Evolutionary conservation across 2,113 vertebrate species (phyloP).

Genomic region (Sapayoa aenigma): DNA sequence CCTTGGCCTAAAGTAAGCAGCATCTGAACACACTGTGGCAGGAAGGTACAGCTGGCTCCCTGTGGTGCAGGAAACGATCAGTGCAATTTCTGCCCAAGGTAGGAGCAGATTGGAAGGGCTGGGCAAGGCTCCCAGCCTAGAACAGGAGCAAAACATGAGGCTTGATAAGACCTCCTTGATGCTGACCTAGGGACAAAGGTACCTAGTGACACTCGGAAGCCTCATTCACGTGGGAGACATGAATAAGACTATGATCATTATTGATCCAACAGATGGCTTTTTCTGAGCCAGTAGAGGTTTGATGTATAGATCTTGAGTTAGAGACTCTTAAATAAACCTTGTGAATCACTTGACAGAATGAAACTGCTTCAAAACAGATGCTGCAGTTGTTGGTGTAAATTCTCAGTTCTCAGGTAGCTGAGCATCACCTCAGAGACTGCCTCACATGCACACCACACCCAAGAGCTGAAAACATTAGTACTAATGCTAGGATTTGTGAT

Average conservation of each 20-base stretch:
- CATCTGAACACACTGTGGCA: accelerated
- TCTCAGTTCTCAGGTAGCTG: not conserved
- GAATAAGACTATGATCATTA: not conserved
- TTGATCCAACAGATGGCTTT: constrained; percentile 2
- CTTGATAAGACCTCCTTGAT: not conserved
- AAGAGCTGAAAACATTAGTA: not conserved
- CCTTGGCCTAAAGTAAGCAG: not conserved
- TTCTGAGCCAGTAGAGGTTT: not conserved
- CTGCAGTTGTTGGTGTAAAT: constrained; percentile 5
- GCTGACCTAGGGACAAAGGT: not conserved
- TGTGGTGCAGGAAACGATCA: accelerated
- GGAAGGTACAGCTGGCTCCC: not conserved
- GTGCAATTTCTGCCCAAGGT: not conserved
- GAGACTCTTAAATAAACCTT: constrained; percentile 18
- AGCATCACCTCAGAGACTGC: not conserved
- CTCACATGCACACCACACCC: accelerated
- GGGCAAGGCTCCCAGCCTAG: not conserved
- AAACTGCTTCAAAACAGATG: not conserved
- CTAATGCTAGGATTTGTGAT: not conserved
- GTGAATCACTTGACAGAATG: not conserved
- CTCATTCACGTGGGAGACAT: not conserved
- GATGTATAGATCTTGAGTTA: not conserved
- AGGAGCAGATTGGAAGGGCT: not conserved
- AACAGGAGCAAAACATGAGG: not conserved
- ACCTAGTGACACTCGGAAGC: not conserved